Base-by-base conservation (phyloP, 2,797 vertebrate species). In the Synaphobranchus kaupii region DNA sequence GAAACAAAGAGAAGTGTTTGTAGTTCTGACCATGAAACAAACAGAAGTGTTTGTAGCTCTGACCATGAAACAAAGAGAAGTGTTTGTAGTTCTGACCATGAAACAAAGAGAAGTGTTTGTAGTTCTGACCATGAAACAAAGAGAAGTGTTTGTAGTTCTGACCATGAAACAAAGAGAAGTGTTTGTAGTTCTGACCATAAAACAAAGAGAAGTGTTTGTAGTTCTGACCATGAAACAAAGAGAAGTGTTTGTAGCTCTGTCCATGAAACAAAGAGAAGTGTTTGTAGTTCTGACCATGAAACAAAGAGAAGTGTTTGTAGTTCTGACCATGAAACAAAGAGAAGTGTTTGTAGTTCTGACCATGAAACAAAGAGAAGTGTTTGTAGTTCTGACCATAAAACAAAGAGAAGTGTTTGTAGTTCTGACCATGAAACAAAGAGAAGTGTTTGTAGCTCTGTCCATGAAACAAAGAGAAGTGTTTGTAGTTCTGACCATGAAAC, bases 211-310 rank as follows among this genome's bases (percentile, higher is more conserved):
- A 54, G 48, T 1, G 48, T 50, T 5, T 9, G 76, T 39, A 20
- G 0, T 54, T 85, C 90, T 91, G 91, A 96, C 96, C 96, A 96
- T 96, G n/a, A n/a, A n/a, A n/a, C n/a, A n/a, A n/a, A n/a, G n/a
- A n/a, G n/a, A n/a, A n/a, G n/a, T n/a, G n/a, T 50, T 5, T 9
- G 76, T 39, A 20, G 0, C 63, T 85, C 90, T 91, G 91, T n/a
- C 17, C 17, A 60, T 60, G 58, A 60, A 25, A 39, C 34, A 58
- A 39, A 12, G 5, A 15, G 47, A 52, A 54, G 48, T 2, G 50
- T 50, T 5, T 9, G 76, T 39, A 20, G 0, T 54, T 85, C 90
- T 91, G 91, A 96, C 96, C 96, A 96, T 96, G 39, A 39, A 39
- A 2, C 39, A 39, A 39, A 39, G 1, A 39, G n/a, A n/a, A 39